Base-by-base conservation (phyloP, 1,140 invertebrate genomes). In the Anastrepha ludens region DNA sequence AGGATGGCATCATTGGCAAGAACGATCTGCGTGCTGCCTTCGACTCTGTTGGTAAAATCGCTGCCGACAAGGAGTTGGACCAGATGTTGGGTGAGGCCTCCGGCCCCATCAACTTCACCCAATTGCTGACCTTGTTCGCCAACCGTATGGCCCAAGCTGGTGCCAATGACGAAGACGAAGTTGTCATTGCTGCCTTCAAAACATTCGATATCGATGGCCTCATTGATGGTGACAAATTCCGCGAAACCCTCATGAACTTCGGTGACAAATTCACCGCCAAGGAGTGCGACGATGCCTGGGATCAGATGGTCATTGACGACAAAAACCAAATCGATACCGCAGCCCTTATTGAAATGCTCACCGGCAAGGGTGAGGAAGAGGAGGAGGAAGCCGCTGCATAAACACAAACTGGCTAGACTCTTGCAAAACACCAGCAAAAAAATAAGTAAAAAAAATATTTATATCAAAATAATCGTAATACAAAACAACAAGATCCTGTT, bases 1-100 rank as follows among this genome's bases (percentile, higher is more conserved):
- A 99, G 94, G 99, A 99, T 94, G 98, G 98, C 91, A 97, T 99
- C 94, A 98, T 99, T 93, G 97, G 97, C 93, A 98, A 99, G 94
- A 97, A 96, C 94, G 99, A 99, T 94, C 95, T 99, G 91, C 97
- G 98, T 93, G 97, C 97, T 92, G 98, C 98, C 93, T 99, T 98
- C 95, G 98, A 99, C 94, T 97, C 97, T 89, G 96, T 99, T 88
- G 98, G 98, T 95, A 97, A 97, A 94, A 95, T 98, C 88, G 96
- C 97, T 91, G 96, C 95, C 90, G 98, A 99, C 91, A 97, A 98
- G 94, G 98, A 99, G 94, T 94, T 99, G 88, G 97, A 98, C 89
- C 96, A 97, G 89, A 98, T 99, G 98, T 94, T 98, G 89, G 94
- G 95, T 90, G 98, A 99, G 94, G 97, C 97, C 74, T 95, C 97